Base-by-base conservation (phyloP, 2,797 vertebrate species). In the Capromys pilorides region DNA sequence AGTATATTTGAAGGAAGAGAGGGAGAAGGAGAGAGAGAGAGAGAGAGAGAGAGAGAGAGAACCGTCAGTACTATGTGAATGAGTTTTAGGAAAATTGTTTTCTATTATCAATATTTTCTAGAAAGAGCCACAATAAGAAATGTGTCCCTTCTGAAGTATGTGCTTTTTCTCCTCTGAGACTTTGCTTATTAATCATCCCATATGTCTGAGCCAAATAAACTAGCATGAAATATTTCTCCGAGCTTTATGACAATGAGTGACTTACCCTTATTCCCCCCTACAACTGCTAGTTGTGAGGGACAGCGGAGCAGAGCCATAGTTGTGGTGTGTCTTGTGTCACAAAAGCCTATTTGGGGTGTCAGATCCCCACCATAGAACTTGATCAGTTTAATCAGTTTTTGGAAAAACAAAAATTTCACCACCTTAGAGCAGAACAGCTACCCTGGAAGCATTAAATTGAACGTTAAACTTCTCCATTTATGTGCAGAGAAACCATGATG, bases 51-150 rank as follows among this genome's bases (percentile, higher is more conserved):
- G 54, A 16, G 16, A 54, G 54, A 66, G 57, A 59, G 49, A 21
- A n/a, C 81, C 92, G 73, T 33, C 88, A 69, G 31, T 91, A 49
- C 41, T 73, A 57, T 59, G 41, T 69, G 91, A 96, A 88, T 90
- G 54, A 95, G 49, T 18, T 85, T 88, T 86, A 54, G 85, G 94
- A 81, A 94, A 97, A 88, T 90, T 95, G 69, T 71, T 86, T 91
- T 80, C 75, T 93, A 61, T 94, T 94, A 91, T 84, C 54, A 84
- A 16, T 93, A 78, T 93, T 95, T 96, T 96, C 94, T 82, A 96
- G 49, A 79, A 89, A 51, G 16, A 89, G 13, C 54, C 67, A 36
- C 19, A 57, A 8, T 91, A 81, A 93, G 41, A 51, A 84, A 90
- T 73, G n/a, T 84, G 19, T 90, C 85, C 69, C 14, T 90, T 83